These are phyloP conservation scores for Agonopterix arenella DNA, from an alignment of 2,888 invertebrate species.

Conservation along the genomic window DNA sequence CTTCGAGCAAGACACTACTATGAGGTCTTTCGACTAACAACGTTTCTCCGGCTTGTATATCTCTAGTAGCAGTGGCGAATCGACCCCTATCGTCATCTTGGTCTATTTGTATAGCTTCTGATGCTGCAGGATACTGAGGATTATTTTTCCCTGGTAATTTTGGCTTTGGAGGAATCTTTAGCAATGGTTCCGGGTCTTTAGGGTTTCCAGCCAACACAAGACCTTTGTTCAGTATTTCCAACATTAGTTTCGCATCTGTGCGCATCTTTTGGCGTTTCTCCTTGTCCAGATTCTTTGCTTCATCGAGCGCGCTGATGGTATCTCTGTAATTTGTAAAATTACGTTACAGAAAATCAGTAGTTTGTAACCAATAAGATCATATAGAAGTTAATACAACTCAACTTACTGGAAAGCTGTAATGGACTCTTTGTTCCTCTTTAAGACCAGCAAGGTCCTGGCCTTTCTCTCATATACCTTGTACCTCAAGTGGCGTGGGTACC, in stretches of 20 bases:
- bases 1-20: constrained; percentile 82
- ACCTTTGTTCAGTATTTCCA: constrained; percentile 81
- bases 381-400: neutral
- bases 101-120: constrained; percentile 79
- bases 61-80: constrained; percentile 82
- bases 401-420: constrained; percentile 76
- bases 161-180: constrained; percentile 50
- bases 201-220: constrained; percentile 62
- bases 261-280: constrained; percentile 80
- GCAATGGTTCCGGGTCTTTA: constrained; percentile 51
- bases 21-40: constrained; percentile 84
- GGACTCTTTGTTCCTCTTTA: constrained; percentile 81
- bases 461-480: constrained; percentile 86
- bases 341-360: neutral
- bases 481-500: constrained; percentile 83
- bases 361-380: neutral
- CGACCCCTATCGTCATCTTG: constrained; percentile 80
- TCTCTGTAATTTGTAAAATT: constrained; percentile 44
- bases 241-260: constrained; percentile 82
- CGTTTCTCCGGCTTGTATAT: constrained; percentile 84
- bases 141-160: constrained; percentile 62
- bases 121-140: constrained; percentile 74
- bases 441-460: constrained; percentile 82
- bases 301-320: constrained; percentile 81
- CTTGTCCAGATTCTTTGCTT: constrained; percentile 76